Conservation (phyloP, 2,888 invertebrate genomes). For the Eupithecia centaureata region DNA sequence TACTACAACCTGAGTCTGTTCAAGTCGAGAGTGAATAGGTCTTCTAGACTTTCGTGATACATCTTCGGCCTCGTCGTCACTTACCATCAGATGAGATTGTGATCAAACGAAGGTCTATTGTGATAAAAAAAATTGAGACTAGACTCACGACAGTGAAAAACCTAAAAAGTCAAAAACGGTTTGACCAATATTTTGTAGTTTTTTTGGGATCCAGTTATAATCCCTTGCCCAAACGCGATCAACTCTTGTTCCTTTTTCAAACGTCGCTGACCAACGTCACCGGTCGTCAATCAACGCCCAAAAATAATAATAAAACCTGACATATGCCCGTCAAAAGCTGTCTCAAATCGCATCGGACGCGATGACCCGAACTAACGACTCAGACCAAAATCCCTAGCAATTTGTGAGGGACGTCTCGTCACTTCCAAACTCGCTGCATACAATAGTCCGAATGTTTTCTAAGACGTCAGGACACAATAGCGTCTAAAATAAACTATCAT, state of each 20-base stretch:
- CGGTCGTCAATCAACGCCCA: conserved; percentile 71
- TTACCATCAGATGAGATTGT: no score
- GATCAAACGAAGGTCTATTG: no score
- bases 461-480: conserved; percentile 61
- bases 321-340: conserved; percentile 79
- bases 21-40: no score
- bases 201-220: conserved; percentile 15
- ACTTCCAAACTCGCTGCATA: conserved; percentile 49
- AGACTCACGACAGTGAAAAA: neutral
- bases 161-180: neutral
- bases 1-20: no score
- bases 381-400: conserved; percentile 77
- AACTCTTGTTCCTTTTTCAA: conserved; percentile 25
- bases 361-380: conserved; percentile 81
- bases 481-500: conserved; percentile 81
- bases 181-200: neutral
- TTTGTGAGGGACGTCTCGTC: conserved; percentile 43
- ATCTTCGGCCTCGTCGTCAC: no score
- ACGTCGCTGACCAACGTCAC: conserved; percentile 36
- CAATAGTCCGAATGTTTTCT: conserved; percentile 51
- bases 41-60: no score
- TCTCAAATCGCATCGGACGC: conserved; percentile 81
- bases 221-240: conserved; percentile 18
- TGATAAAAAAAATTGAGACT: neutral
- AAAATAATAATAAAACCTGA: conserved; percentile 72